Evolutionary conservation across 2,888 invertebrate species (phyloP), one percentile per base, ranked within the genome.

Genomic region (Mantis religiosa): DNA sequence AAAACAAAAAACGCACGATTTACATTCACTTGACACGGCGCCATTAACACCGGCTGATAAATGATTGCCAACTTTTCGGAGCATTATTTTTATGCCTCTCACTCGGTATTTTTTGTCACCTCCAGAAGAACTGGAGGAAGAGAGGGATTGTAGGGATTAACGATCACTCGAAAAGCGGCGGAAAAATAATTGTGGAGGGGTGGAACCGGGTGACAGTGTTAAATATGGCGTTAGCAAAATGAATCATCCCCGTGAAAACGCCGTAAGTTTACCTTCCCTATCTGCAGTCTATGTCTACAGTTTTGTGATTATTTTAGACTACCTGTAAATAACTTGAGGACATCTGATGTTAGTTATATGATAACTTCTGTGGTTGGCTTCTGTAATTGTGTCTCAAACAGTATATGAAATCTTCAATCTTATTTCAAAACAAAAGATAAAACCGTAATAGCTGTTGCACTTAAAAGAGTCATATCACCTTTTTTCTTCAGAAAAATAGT

Each of bases 11-110:
- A 71, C 54, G 54, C 54, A 25, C 54, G 54, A 71, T 71, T 71
- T 71, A 71, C 54, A 71, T 71, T 71, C 54, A 71, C 54, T 71
- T 71, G 54, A 71, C 54, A 71, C 54, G 54, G 20, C 54, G 54
- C 54, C 54, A 71, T 71, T 71, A 71, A 71, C 54, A 71, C 54
- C 54, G 54, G 54, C 54, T 87, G 87, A 87, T 87, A 87, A 87
- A 87, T 82, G 87, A 87, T 34, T 34, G 28, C 82, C 87, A 82
- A 82, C 87, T 87, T 87, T 41, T 87, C 87, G 82, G 82, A 41
- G 25, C 87, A 87, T 87, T 87, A 87, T 87, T 87, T 87, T 87
- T 82, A 82, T 82, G 87, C 54, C 54, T 71, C 54, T 71, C 54
- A 25, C 54, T 71, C 54, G 54, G 15, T 71, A 71, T 71, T 71